phyloP scores from a whole-genome alignment of 1,140 invertebrate genomes.

The Hesperophylax magnus region DNA sequence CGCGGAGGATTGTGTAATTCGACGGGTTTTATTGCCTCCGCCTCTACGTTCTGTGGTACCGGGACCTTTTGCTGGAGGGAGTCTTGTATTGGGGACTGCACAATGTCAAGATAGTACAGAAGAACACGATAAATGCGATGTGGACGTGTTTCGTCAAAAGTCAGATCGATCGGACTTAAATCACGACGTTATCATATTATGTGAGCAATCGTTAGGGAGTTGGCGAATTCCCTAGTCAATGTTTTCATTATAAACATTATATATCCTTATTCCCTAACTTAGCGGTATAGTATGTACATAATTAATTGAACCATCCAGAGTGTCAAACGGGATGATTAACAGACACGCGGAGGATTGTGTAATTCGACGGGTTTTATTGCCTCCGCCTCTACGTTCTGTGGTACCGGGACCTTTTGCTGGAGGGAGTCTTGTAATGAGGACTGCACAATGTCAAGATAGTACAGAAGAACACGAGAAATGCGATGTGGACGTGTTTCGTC shows the following conservation, averaged over 20 bases:
- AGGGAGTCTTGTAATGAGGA: neutral
- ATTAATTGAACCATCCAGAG: conserved; percentile 1
- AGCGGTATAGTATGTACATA: too few species aligned
- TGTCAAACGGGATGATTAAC: conserved; percentile 18
- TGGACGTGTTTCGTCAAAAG: too few species aligned
- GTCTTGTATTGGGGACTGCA: neutral
- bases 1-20: conserved; percentile 2
- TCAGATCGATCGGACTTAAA: too few species aligned
- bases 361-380: neutral
- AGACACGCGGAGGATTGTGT: conserved; percentile 4
- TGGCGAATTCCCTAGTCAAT: too few species aligned
- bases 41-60: too few species aligned
- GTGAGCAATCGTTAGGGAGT: too few species aligned
- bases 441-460: neutral
- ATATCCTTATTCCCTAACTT: too few species aligned
- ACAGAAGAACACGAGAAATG: neutral
- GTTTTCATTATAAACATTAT: too few species aligned
- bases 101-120: neutral
- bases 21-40: neutral
- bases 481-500: too few species aligned
- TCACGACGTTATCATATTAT: too few species aligned
- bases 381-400: neutral
- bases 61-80: neutral
- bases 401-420: neutral
- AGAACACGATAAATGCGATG: too few species aligned